Conservation (phyloP, 2,888 invertebrate genomes). For the Pogonocherus hispidulus region DNA sequence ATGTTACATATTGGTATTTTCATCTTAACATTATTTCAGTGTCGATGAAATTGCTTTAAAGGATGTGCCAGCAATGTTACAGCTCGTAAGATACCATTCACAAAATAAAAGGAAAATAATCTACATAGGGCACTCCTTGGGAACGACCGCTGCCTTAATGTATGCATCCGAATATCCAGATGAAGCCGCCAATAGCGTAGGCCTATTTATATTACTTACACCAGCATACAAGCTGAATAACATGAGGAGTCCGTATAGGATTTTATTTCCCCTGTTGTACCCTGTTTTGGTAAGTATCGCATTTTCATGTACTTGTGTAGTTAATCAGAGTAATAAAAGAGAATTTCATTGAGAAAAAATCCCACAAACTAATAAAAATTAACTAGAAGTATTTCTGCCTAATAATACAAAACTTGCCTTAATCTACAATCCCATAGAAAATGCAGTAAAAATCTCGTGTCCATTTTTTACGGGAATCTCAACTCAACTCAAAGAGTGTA, state of each 20-base stretch:
- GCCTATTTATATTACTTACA: conserved; percentile 71
- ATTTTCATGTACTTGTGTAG: too few species aligned
- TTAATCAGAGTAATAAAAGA: too few species aligned
- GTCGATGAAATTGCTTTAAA: conserved; percentile 74
- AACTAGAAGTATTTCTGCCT: too few species aligned
- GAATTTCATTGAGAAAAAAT: too few species aligned
- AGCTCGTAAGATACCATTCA: conserved; percentile 69
- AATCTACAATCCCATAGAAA: too few species aligned
- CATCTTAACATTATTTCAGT: conserved; percentile 68
- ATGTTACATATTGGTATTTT: background rate
- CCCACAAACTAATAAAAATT: too few species aligned
- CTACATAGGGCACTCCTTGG: conserved; percentile 75
- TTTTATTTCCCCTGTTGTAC: conserved; percentile 74
- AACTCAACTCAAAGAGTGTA: too few species aligned
- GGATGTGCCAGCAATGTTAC: conserved; percentile 73
- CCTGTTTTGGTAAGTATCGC: conserved; percentile 53
- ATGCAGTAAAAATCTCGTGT: too few species aligned
- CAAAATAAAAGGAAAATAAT: conserved; percentile 62
- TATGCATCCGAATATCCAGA: conserved; percentile 72
- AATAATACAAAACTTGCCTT: too few species aligned
- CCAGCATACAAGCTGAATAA: conserved; percentile 71
- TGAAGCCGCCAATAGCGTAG: conserved; percentile 70
- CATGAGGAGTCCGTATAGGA: conserved; percentile 75
- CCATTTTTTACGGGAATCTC: too few species aligned
- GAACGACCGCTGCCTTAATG: conserved; percentile 72